Conservation (phyloP, 2,113 vertebrate genomes). For the Tragelaphus buxtoni region DNA sequence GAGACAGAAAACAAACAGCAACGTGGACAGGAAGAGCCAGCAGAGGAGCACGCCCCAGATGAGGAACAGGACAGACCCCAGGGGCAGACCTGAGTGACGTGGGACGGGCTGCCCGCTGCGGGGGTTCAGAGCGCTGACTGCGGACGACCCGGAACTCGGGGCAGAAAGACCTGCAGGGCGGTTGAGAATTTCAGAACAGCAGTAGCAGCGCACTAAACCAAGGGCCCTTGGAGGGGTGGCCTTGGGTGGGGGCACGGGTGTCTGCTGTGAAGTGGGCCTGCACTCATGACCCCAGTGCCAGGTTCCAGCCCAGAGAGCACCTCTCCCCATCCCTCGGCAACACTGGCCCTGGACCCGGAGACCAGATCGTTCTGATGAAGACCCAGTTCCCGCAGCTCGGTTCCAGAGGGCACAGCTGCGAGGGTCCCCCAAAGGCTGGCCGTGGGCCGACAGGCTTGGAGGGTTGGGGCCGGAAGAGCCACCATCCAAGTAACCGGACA, state of each 20-base stretch:
- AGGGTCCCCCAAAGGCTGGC: background rate
- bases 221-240: background rate
- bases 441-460: background rate
- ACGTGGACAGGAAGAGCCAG: background rate
- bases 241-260: background rate
- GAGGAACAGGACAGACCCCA: background rate
- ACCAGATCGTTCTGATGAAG: background rate
- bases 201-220: background rate
- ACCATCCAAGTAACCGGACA: rapidly evolving
- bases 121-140: background rate
- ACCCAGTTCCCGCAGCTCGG: background rate
- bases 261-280: rapidly evolving
- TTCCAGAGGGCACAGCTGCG: background rate
- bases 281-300: background rate
- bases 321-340: background rate
- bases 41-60: background rate
- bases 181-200: background rate
- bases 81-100: background rate
- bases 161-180: background rate
- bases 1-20: rapidly evolving
- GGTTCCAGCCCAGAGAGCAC: background rate
- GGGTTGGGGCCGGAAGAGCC: background rate
- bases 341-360: background rate
- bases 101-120: rapidly evolving
- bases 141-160: rapidly evolving